phyloP scores from a whole-genome alignment of 2,797 vertebrate species.

The Catharus ustulatus region DNA sequence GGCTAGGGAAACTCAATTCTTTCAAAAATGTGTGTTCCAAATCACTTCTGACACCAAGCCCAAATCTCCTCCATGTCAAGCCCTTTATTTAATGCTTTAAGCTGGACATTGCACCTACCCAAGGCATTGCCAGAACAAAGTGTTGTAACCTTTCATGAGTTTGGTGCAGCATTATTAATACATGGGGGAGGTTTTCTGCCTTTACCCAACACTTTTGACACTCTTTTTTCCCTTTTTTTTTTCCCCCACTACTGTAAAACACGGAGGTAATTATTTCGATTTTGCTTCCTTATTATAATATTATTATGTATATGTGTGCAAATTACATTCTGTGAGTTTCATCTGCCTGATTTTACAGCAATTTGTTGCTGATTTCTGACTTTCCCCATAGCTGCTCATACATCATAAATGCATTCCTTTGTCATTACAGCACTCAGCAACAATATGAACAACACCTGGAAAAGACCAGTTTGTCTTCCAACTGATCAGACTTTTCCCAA shows the following conservation, averaged over 20 bases:
- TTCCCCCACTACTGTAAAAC: background rate
- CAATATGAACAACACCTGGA: background rate
- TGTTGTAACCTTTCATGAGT: accelerated
- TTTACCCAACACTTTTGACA: background rate
- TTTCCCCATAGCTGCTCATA: background rate
- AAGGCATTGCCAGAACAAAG: background rate
- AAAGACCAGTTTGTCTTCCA: background rate
- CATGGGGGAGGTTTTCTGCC: background rate
- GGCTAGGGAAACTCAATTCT: background rate
- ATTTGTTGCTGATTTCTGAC: background rate
- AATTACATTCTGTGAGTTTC: background rate
- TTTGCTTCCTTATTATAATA: background rate
- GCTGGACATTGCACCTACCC: background rate
- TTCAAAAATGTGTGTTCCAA: background rate
- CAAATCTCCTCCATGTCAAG: background rate
- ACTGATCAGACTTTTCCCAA: accelerated
- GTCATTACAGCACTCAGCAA: background rate
- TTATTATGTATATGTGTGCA: too few species aligned
- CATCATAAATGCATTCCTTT: background rate
- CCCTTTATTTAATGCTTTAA: background rate
- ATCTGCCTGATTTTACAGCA: background rate
- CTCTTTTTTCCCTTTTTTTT: background rate
- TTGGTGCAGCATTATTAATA: background rate
- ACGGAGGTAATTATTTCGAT: background rate
- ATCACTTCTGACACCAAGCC: background rate